These are phyloP conservation scores for Paragorgia papillata DNA, from an alignment of 92 coral and sea anemone species.

Conservation along the genomic window DNA sequence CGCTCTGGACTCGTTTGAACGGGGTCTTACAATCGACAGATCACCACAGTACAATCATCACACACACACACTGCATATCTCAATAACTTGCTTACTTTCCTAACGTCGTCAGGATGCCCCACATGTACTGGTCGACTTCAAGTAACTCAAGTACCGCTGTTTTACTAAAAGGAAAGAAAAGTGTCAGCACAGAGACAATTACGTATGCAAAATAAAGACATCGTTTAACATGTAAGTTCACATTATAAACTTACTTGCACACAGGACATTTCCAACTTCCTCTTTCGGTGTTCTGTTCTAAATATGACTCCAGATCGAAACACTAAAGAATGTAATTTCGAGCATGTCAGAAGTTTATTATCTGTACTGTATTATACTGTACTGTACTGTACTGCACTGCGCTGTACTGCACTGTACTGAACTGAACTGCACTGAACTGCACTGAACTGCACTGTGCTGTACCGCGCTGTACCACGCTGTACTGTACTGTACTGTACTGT, in stretches of 20 bases:
- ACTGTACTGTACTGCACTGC: too few species aligned
- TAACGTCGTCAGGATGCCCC: conserved; percentile 93
- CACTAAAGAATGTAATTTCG: conserved; percentile 74
- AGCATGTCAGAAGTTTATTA: too few species aligned
- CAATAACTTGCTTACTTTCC: conserved; percentile 67
- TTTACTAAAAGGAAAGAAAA: conserved; percentile 68
- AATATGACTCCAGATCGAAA: conserved; percentile 91
- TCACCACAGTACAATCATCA: too few species aligned
- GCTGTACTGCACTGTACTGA: neutral
- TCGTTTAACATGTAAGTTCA: neutral
- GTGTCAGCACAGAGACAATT: neutral
- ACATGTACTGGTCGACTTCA: conserved; percentile 99
- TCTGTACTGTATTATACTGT: too few species aligned
- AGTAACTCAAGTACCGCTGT: conserved; percentile 93
- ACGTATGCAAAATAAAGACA: too few species aligned
- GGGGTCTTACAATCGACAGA: too few species aligned
- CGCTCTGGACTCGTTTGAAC: too few species aligned
- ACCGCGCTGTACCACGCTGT: neutral
- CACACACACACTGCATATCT: too few species aligned
- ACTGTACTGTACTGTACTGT: conserved; percentile 10
- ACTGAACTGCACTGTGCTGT: neutral
- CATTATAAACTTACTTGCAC: conserved; percentile 84
- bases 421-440: conserved; percentile 1
- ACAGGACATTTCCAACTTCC: conserved; percentile 99
- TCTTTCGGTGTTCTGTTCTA: conserved; percentile 88